Evolutionary conservation across 2,888 invertebrate genomes (phyloP).

Genomic region (Ichneumon xanthorius): DNA sequence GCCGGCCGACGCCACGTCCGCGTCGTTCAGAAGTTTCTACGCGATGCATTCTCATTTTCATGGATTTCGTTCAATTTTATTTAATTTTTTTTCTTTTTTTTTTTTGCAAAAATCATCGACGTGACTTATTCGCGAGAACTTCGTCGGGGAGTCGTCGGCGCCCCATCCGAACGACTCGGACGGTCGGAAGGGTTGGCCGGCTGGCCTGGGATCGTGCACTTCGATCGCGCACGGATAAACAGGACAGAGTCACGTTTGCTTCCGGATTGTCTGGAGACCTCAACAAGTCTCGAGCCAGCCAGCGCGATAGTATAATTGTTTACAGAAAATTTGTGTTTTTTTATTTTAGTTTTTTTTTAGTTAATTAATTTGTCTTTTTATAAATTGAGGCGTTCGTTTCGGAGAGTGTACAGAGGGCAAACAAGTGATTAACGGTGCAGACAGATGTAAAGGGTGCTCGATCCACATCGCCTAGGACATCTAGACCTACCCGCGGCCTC

Average conservation of each 20-base stretch:
- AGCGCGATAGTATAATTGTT: slow-evolving; percentile 14
- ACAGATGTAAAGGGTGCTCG: slow-evolving; percentile 83
- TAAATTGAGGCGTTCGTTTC: slow-evolving; percentile 72
- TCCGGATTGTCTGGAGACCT: slow-evolving; percentile 47
- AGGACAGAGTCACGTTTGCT: slow-evolving; percentile 57
- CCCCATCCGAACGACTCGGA: slow-evolving; percentile 67
- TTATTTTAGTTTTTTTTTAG: slow-evolving; percentile 51
- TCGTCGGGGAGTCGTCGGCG: too few species aligned
- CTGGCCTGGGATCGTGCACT: slow-evolving; percentile 64
- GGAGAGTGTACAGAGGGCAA: slow-evolving; percentile 75
- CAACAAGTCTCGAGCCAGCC: slow-evolving; percentile 32
- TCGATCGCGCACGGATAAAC: slow-evolving; percentile 57
- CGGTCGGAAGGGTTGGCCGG: slow-evolving; percentile 58
- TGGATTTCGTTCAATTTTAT: slow-evolving; percentile 1
- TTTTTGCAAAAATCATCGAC: background rate
- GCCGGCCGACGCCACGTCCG: slow-evolving; percentile 66
- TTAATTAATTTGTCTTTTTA: slow-evolving; percentile 52
- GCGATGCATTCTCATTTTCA: slow-evolving; percentile 6
- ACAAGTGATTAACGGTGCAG: slow-evolving; percentile 83
- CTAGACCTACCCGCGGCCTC: slow-evolving; percentile 72
- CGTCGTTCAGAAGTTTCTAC: slow-evolving; percentile 59
- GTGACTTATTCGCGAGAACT: background rate
- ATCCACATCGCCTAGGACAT: slow-evolving; percentile 84
- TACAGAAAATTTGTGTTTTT: slow-evolving; percentile 30
- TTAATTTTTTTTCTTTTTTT: slow-evolving; percentile 5